Percentiles rank a stretch among this genome's conserved stretches.
Evolutionary conservation across 1,140 invertebrate genomes (phyloP).

Genomic region (Megalonaias nervosa): DNA sequence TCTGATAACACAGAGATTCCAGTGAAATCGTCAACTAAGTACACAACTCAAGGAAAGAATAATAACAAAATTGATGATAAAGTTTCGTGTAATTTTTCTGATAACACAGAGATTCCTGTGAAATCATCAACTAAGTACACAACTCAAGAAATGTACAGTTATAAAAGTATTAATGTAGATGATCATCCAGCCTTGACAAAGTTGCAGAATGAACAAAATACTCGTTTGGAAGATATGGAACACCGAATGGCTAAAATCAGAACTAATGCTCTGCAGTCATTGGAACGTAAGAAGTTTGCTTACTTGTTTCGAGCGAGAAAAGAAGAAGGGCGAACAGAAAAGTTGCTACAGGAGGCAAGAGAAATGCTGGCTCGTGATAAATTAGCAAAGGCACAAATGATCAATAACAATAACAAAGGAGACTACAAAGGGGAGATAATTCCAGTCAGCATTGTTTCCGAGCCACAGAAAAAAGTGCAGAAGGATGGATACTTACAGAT

Average conservation of each 20-base stretch:
- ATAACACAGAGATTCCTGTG: neutral
- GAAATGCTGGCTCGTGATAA: slow-evolving; percentile 35
- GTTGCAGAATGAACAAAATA: slow-evolving; percentile 57
- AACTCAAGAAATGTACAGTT: slow-evolving; percentile 25
- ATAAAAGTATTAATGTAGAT: slow-evolving; percentile 37
- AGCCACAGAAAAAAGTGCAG: slow-evolving; percentile 4
- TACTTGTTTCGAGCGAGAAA: slow-evolving; percentile 53
- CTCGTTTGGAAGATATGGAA: slow-evolving; percentile 53
- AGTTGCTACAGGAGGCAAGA: slow-evolving; percentile 47
- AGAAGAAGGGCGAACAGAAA: slow-evolving; percentile 36
- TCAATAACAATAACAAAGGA: slow-evolving; percentile 12
- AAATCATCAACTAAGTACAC: slow-evolving; percentile 18
- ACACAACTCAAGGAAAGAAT: slow-evolving; percentile 13
- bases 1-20: neutral
- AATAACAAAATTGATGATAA: neutral
- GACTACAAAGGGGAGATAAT: slow-evolving; percentile 56
- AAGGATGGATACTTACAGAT: no score
- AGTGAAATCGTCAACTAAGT: slow-evolving; percentile 13
- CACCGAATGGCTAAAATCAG: slow-evolving; percentile 52
- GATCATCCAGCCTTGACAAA: slow-evolving; percentile 52
- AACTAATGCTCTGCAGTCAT: slow-evolving; percentile 50
- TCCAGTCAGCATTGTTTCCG: slow-evolving; percentile 48
- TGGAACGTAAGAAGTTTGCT: slow-evolving; percentile 55
- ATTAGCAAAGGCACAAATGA: no score
- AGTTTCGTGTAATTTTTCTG: neutral